Evolutionary conservation across 2,113 vertebrate species (phyloP).

Genomic region (Polypterus bichir): DNA sequence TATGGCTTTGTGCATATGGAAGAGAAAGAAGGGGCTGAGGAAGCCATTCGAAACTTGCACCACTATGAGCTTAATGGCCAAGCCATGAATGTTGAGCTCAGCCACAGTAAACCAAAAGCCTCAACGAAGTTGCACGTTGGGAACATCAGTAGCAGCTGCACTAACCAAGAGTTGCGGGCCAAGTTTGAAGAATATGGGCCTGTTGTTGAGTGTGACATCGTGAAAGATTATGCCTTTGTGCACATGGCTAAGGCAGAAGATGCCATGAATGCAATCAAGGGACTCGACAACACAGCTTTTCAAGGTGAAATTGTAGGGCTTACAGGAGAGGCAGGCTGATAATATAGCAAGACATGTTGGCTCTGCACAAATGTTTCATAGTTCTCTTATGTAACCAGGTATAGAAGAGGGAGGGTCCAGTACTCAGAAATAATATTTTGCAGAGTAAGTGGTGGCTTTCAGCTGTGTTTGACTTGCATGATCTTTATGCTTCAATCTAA

Average conservation of each 20-base stretch:
- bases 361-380: too few species aligned
- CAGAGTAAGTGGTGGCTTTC: too few species aligned
- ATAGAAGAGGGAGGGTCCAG: too few species aligned
- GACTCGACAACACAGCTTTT: constrained; percentile 81
- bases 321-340: not conserved
- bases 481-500: too few species aligned
- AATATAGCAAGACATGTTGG: too few species aligned
- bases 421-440: too few species aligned
- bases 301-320: constrained; percentile 65
- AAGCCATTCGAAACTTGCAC: constrained; percentile 83
- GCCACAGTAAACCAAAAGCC: constrained; percentile 72
- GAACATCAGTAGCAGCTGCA: constrained; percentile 71
- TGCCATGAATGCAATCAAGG: constrained; percentile 83
- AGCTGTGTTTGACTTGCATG: too few species aligned
- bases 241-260: constrained; percentile 94
- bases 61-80: constrained; percentile 86
- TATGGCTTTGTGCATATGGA: constrained; percentile 95
- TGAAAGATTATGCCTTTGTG: constrained; percentile 93
- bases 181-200: constrained; percentile 86
- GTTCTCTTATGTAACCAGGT: too few species aligned
- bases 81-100: constrained; percentile 85
- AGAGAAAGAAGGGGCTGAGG: constrained; percentile 70
- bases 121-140: constrained; percentile 90
- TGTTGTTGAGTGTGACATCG: constrained; percentile 88
- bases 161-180: constrained; percentile 81